A percentile compares a stretch with the other conserved stretches of the same genome.
phyloP scores from a whole-genome alignment of 2,888 invertebrate species.

The Athrips mouffetella region DNA sequence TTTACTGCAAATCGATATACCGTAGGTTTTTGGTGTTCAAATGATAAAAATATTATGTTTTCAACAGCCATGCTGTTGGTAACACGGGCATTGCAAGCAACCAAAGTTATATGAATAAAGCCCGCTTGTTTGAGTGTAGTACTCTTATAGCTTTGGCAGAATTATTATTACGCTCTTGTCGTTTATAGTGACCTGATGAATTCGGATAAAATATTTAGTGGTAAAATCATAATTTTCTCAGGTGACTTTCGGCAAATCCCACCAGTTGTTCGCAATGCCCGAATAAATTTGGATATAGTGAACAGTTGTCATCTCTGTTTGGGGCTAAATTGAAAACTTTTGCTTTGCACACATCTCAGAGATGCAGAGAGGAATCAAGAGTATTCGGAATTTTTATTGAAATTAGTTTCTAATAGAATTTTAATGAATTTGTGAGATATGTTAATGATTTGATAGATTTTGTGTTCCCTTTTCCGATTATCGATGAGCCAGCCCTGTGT shows the following conservation, averaged over 20 bases:
- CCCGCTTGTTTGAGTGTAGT: too few species aligned
- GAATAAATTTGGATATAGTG: conserved; percentile 11
- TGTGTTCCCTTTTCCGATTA: not conserved
- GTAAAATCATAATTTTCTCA: conserved; percentile 21
- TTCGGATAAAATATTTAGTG: conserved; percentile 18
- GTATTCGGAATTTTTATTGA: conserved; percentile 2
- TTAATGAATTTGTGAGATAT: not conserved
- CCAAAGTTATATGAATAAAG: too few species aligned
- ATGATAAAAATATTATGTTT: too few species aligned
- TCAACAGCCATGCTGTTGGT: too few species aligned
- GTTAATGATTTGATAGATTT: conserved; percentile 3
- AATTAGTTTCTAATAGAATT: not conserved
- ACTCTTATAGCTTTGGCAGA: too few species aligned
- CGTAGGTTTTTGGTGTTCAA: too few species aligned
- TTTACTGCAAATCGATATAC: too few species aligned
- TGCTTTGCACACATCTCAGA: conserved; percentile 16
- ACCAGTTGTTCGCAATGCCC: conserved; percentile 15
- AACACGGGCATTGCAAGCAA: too few species aligned
- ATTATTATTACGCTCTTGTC: too few species aligned
- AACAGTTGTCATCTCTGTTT: conserved; percentile 16
- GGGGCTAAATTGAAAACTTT: conserved; percentile 14
- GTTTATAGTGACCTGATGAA: conserved; percentile 4
- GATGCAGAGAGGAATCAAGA: conserved; percentile 8
- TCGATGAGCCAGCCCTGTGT: not conserved
- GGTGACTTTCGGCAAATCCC: conserved; percentile 24